Base-by-base conservation (phyloP, 2,888 invertebrate species). In the Agriotes lineatus region DNA sequence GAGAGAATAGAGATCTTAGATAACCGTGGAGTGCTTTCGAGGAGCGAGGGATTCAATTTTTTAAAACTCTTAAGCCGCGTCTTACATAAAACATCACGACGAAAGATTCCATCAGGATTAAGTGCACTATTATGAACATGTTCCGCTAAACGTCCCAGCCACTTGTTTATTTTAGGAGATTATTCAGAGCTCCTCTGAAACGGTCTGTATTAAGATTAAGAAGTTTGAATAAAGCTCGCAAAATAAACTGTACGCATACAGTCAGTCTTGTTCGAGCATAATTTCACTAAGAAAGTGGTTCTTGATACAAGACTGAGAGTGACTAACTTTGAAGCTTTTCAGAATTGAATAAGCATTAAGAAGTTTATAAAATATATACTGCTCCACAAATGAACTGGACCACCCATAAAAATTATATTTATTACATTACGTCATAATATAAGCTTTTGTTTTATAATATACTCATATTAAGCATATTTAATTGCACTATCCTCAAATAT, bases 1-100 rank as follows among this genome's bases (percentile, higher is more conserved):
- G 37, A 19, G 33, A 60, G 60, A 60, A 60, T 67, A 60, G 54
- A 67, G 59, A 60, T 67, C 18, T 30, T 12, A 65, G 59, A 65
- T 65, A 65, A 42, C 39, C 44, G 44, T 56, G 37, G 52, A 19
- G 56, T 52, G 48, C 60, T 67, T 56, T 50, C 44, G 37, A 30
- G 37, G 50, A 25, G 60, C 50, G 60, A 67, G 67, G 35, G 56
- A 60, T 67, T 60, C 54, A 67, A 60, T 67, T 61, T 60, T 65
- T 67, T 67, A 61, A 37, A 67, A 60, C 45, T 59, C 50, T 56
- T 67, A 67, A 67, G 61, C 67, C 56, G 22, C 61, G 37, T 56
- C 61, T 67, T 61, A 67, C 67, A 67, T 67, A 67, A 67, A 67
- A 62, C 57, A 67, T 67, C 67, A 67, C 67, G 67, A 45, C 42